Conservation (phyloP, 1,140 invertebrate species). For the Holotrichia oblita region DNA sequence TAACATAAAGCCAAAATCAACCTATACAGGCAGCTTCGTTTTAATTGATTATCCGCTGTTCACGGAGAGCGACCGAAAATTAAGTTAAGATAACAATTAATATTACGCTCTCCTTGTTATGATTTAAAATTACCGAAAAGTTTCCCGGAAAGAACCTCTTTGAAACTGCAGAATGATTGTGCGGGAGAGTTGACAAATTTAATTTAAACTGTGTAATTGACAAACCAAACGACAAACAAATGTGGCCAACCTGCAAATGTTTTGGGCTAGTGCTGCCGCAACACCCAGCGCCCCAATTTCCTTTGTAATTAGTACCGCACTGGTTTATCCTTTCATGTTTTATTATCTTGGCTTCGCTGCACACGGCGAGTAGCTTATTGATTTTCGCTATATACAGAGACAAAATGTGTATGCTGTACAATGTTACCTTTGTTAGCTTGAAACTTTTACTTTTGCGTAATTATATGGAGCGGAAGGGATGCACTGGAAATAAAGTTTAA, state of each 20-base stretch:
- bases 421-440: not conserved
- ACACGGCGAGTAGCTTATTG: not conserved
- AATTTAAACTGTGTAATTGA: conserved; percentile 35
- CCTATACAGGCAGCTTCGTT: conserved; percentile 1
- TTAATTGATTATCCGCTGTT: conserved; percentile 12
- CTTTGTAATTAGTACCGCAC: conserved; percentile 26
- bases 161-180: no score
- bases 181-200: conserved; percentile 27
- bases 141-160: not conserved
- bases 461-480: not conserved
- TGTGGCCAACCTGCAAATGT: conserved; percentile 34
- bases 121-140: conserved; percentile 22
- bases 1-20: conserved; percentile 4
- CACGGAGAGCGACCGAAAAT: conserved; percentile 9
- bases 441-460: not conserved
- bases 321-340: conserved; percentile 31
- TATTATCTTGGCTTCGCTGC: conserved; percentile 9
- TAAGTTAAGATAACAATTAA: conserved; percentile 25
- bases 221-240: conserved; percentile 34
- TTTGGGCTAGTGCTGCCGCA: not conserved
- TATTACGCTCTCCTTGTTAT: conserved; percentile 19
- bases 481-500: no score
- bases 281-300: conserved; percentile 18
- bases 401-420: not conserved
- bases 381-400: not conserved